These are phyloP conservation scores for Spatulosminthurus flaviceps DNA, from an alignment of 2,888 invertebrate genomes.

Conservation along the genomic window DNA sequence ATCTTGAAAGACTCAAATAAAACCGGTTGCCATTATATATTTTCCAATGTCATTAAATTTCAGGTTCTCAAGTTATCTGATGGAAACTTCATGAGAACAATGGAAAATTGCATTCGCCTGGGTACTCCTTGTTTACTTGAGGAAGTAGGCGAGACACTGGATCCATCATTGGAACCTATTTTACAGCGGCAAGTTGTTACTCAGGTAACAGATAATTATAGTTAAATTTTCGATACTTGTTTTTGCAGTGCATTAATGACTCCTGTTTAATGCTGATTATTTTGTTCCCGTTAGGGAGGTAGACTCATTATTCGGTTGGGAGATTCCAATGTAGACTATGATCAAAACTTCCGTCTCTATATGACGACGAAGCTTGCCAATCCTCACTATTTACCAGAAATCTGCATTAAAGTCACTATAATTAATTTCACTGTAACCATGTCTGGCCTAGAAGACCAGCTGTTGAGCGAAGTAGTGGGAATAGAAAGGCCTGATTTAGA, in stretches of 20 bases:
- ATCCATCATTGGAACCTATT: constrained; percentile 85
- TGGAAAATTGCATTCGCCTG: constrained; percentile 84
- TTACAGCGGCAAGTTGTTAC: constrained; percentile 81
- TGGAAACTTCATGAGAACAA: constrained; percentile 75
- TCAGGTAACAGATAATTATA: constrained; percentile 70
- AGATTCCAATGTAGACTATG: constrained; percentile 84
- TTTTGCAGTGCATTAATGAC: no score
- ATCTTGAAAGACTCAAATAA: no score
- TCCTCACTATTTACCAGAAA: constrained; percentile 92
- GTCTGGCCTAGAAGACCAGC: constrained; percentile 89
- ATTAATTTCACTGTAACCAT: constrained; percentile 93
- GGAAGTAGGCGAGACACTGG: constrained; percentile 86
- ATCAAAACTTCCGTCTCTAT: constrained; percentile 83
- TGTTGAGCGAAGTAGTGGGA: constrained; percentile 89
- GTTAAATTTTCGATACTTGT: background rate
- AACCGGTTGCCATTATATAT: background rate
- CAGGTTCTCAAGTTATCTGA: constrained; percentile 80
- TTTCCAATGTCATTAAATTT: constrained; percentile 52
- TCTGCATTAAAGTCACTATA: constrained; percentile 90
- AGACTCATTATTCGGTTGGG: constrained; percentile 83
- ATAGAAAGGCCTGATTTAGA: constrained; percentile 90
- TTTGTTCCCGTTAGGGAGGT: constrained; percentile 72
- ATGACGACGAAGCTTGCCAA: constrained; percentile 91
- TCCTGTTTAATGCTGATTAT: no score
- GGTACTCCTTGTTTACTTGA: constrained; percentile 88